These are phyloP conservation scores for Hypsopygia costalis DNA, from an alignment of 2,888 invertebrate genomes.

Conservation along the genomic window DNA sequence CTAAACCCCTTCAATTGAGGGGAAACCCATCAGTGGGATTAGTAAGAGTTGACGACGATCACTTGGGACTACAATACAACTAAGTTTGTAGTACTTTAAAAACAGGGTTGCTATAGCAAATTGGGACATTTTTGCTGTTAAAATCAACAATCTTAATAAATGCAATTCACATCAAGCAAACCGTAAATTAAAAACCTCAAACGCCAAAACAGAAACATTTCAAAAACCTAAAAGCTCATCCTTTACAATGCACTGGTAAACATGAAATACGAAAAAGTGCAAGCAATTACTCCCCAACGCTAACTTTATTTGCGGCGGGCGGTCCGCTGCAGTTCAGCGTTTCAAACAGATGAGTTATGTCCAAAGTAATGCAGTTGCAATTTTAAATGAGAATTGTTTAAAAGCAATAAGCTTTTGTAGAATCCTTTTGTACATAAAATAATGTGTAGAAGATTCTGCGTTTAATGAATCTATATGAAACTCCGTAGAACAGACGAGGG, in stretches of 20 bases:
- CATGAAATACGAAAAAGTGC: neutral
- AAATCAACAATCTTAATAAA: too few species aligned
- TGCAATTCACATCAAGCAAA: too few species aligned
- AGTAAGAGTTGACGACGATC: neutral
- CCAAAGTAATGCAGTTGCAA: slow-evolving; percentile 2
- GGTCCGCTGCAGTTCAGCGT: neutral
- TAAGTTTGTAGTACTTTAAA: too few species aligned
- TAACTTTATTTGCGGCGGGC: neutral
- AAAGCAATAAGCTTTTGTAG: neutral
- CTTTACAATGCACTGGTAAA: neutral
- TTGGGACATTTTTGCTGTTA: too few species aligned
- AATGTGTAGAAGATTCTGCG: too few species aligned
- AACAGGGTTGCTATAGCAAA: too few species aligned
- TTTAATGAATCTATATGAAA: too few species aligned
- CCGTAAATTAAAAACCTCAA: neutral
- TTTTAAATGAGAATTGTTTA: neutral
- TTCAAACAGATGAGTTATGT: neutral
- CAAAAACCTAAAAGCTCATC: neutral
- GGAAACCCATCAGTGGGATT: too few species aligned
- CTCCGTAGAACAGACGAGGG: too few species aligned
- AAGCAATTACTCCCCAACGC: neutral
- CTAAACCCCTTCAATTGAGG: too few species aligned
- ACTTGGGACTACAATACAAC: neutral
- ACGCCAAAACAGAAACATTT: neutral
- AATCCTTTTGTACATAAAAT: too few species aligned